Percentiles rank a stretch among this genome's conserved stretches.
Conservation (phyloP, 2,888 invertebrate genomes). For the Hypena proboscidalis region DNA sequence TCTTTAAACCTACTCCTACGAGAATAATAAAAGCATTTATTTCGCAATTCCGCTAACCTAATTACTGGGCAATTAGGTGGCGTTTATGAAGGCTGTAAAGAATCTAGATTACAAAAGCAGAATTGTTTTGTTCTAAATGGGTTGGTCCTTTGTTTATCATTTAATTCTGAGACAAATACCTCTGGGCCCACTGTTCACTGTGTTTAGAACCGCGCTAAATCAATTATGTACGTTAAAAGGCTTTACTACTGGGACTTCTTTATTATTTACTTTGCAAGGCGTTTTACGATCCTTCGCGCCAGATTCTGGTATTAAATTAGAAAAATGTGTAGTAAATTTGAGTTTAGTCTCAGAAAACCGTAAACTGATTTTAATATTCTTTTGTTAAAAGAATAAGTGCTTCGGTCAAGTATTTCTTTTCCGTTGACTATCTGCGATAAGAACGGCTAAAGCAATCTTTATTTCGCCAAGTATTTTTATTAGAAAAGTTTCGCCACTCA, state of each 20-base stretch:
- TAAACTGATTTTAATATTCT: too few relatives aligned
- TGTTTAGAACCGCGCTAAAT: neutral
- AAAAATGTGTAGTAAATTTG: too few relatives aligned
- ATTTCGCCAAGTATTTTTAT: neutral
- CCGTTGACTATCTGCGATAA: too few relatives aligned
- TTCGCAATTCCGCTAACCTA: neutral
- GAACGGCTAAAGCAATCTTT: too few relatives aligned
- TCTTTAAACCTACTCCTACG: too few relatives aligned
- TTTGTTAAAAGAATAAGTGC: too few relatives aligned
- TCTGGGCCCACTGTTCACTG: neutral
- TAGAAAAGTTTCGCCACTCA: neutral
- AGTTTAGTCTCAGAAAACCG: too few relatives aligned
- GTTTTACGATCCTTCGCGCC: too few relatives aligned
- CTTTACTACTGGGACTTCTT: too few relatives aligned
- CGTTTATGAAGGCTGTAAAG: constrained; percentile 3
- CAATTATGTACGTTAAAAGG: neutral
- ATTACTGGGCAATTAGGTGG: constrained; percentile 4
- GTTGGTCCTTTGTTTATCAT: constrained; percentile 3
- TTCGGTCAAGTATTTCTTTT: too few relatives aligned
- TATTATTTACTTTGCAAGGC: too few relatives aligned
- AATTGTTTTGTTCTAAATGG: constrained; percentile 9
- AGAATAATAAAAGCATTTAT: constrained; percentile 4
- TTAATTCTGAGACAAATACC: constrained; percentile 8
- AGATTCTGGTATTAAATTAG: too few relatives aligned
- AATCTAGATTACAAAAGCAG: constrained; percentile 7